Conservation (phyloP, 2,888 invertebrate species). For the Rhamnusium bicolor region DNA sequence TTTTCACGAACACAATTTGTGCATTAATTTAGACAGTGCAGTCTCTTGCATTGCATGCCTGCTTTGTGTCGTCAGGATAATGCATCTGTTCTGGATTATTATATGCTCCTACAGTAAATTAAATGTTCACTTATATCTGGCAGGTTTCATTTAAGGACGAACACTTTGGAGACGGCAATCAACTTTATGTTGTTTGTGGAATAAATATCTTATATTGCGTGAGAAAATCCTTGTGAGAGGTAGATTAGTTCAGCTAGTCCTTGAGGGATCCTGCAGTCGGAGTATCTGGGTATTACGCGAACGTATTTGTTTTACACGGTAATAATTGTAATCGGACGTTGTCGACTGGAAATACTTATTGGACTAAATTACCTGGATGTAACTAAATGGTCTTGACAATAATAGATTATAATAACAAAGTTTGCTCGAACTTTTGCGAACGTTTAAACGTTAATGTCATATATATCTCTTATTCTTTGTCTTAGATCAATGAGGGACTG, state of each 20-base stretch:
- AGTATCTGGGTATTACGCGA: no score
- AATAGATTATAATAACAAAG: no score
- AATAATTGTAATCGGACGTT: no score
- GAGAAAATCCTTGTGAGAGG: background rate
- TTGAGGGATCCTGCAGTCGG: no score
- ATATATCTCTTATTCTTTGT: no score
- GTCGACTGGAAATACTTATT: no score
- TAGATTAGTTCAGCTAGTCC: background rate
- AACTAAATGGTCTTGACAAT: no score
- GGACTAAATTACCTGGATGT: no score
- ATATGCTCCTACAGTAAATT: constrained; percentile 21
- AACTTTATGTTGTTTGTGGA: background rate
- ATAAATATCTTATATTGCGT: background rate
- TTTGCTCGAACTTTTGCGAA: no score
- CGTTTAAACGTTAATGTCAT: no score
- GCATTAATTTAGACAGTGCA: constrained; percentile 31
- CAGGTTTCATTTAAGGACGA: constrained; percentile 13
- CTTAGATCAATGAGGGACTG: no score
- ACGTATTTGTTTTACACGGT: no score
- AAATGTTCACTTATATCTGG: constrained; percentile 25
- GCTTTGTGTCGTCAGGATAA: constrained; percentile 21
- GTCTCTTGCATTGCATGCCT: constrained; percentile 3
- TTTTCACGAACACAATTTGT: constrained; percentile 24
- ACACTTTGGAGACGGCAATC: background rate
- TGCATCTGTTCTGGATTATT: constrained; percentile 31